Evolutionary conservation across 2,888 invertebrate species (phyloP).

Genomic region (Holacanthella duospinosa): DNA sequence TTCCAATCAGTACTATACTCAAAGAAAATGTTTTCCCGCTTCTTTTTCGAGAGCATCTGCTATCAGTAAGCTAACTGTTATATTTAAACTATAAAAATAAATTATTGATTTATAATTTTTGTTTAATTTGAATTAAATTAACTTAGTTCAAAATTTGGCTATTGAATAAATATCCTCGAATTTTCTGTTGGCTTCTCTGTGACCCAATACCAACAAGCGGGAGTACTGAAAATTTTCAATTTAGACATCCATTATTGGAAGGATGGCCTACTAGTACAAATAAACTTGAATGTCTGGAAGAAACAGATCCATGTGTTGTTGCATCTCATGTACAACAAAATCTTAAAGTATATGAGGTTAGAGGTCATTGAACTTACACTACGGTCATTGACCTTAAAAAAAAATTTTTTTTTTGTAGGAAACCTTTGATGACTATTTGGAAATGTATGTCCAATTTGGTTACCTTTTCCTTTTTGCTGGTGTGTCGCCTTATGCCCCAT

Average conservation of each 20-base stretch:
- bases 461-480: neutral
- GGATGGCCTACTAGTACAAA: too few relatives aligned
- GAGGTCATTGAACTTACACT: too few relatives aligned
- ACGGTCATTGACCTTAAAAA: neutral
- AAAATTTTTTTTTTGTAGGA: neutral
- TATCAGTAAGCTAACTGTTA: neutral
- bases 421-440: neutral
- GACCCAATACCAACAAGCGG: neutral
- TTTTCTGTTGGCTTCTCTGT: constrained; percentile 1
- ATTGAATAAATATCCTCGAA: neutral
- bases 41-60: neutral
- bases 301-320: neutral
- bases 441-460: neutral
- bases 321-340: neutral
- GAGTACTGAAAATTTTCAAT: neutral
- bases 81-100: neutral
- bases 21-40: neutral
- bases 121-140: too few relatives aligned
- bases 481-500: neutral
- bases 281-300: neutral
- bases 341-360: neutral
- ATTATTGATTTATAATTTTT: too few relatives aligned
- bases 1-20: neutral
- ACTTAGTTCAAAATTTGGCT: too few relatives aligned
- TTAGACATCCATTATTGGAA: neutral